Percentiles rank a stretch among this genome's conserved stretches.
phyloP scores from a whole-genome alignment of 2,797 vertebrate species.

The Orestias chungarensis region DNA sequence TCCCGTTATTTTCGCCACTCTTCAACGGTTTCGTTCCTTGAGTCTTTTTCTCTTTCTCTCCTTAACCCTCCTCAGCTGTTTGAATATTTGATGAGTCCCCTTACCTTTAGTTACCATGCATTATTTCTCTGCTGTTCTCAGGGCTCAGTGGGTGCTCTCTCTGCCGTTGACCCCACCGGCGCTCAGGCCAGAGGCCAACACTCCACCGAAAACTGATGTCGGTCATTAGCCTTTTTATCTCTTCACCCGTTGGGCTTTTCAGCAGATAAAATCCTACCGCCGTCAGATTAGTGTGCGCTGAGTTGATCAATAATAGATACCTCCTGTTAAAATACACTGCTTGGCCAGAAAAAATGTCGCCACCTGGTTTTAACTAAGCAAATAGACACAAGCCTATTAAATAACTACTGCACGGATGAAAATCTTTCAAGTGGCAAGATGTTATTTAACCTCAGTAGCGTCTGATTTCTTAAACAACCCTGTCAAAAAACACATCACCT shows the following conservation, averaged over 20 bases:
- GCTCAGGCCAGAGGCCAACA: slow-evolving; percentile 50
- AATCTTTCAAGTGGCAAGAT: too few species aligned
- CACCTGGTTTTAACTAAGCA: too few species aligned
- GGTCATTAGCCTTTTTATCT: slow-evolving; percentile 31
- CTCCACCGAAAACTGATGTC: slow-evolving; percentile 47
- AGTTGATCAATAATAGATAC: not conserved
- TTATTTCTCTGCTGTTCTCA: slow-evolving; percentile 83
- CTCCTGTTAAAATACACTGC: not conserved
- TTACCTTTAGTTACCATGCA: slow-evolving; percentile 90
- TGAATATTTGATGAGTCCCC: slow-evolving; percentile 85
- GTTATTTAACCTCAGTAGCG: too few species aligned
- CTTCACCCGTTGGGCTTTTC: slow-evolving; percentile 14
- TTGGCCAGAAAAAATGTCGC: too few species aligned
- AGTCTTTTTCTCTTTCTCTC: slow-evolving; percentile 39
- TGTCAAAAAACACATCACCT: too few species aligned
- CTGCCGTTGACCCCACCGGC: slow-evolving; percentile 60
- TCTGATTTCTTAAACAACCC: too few species aligned
- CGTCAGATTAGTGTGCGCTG: not conserved
- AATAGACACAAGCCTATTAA: too few species aligned
- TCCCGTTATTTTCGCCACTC: slow-evolving; percentile 1
- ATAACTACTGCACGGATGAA: too few species aligned
- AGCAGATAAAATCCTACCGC: slow-evolving; percentile 1
- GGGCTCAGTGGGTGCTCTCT: slow-evolving; percentile 69
- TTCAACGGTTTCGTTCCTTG: slow-evolving; percentile 24
- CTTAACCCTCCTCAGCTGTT: slow-evolving; percentile 63